Base-by-base conservation (phyloP, 2,113 vertebrate species). In the Alethe diademata region DNA sequence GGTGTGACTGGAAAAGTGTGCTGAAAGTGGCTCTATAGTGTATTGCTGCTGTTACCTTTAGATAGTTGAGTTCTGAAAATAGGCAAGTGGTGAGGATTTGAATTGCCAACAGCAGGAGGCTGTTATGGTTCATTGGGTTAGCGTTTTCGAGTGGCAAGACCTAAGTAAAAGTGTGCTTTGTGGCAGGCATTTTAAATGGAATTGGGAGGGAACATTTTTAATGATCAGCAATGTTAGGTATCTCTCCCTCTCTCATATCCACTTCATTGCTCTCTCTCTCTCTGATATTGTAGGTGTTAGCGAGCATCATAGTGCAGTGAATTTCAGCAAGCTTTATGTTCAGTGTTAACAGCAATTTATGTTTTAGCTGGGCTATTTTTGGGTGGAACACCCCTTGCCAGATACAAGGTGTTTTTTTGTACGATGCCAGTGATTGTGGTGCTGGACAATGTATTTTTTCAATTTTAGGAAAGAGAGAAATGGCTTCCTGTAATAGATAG, bases 211-310 rank as follows among this genome's bases (percentile, higher is more conserved):
- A 88, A 75, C 36, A 2, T 35, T 83, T 94, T 47, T 72, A 78
- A 90, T 86, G 72, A 64, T 69, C 14, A 60, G 42, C 28, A 15
- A 3, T 28, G 25, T 70, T 78, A 95, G 89, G 7, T 83, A 72
- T 96, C 95, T 96, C 93, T 96, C 96, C 95, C 93, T 96, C 94
- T 97, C 91, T 97, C 83, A 48, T 93, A 95, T 84, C 82, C 81
- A 29, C 69, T 95, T 70, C 19, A 78, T 88, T 69, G 78, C 29
- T 14, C 86, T 93, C 88, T 95, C 90, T 95, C 91, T 94, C 87
- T 65, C 75, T 90, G 84, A 82, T 91, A 0, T 72, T 81, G 62
- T 38, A 96, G 72, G 65, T 80, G 70, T 71, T 65, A 47, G 47
- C 16, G 58, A 92, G 91, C 66, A 60, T 50, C 1, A 1, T 29